These are phyloP conservation scores for Myotis brandtii DNA, from an alignment of 2,113 vertebrate genomes.

Conservation along the genomic window DNA sequence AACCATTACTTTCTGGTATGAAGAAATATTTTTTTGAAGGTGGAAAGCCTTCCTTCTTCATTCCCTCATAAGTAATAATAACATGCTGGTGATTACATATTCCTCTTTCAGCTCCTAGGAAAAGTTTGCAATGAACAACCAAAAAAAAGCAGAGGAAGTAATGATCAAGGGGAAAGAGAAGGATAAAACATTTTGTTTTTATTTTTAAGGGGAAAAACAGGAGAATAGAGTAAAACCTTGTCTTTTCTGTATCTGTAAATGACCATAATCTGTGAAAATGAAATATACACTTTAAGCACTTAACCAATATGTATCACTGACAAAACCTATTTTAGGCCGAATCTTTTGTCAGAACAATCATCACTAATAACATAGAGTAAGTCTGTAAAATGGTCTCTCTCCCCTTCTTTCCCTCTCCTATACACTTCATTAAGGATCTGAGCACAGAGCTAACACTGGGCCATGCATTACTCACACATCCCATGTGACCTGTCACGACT, in stretches of 20 bases:
- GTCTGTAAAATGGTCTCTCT: background rate
- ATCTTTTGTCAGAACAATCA: constrained; percentile 29
- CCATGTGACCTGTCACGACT: background rate
- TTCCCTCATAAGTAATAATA: constrained; percentile 1
- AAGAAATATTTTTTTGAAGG: background rate
- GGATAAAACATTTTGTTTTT: background rate
- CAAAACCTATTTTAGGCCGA: background rate
- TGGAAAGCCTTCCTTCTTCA: background rate
- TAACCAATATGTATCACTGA: constrained; percentile 5
- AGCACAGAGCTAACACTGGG: background rate
- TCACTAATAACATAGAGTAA: background rate
- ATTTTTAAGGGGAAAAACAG: background rate
- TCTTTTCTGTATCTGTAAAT: constrained; percentile 31
- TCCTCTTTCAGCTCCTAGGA: constrained; percentile 3
- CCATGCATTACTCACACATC: background rate
- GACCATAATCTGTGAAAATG: background rate
- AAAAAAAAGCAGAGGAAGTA: background rate
- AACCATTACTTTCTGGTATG: constrained; percentile 14
- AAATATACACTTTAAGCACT: background rate
- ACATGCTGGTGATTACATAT: background rate
- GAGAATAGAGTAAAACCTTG: background rate
- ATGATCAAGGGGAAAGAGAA: background rate
- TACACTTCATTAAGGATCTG: background rate
- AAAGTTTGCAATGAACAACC: background rate
- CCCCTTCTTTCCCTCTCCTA: background rate